Conservation (phyloP, 2,113 vertebrate genomes). For the Phasianus colchicus region DNA sequence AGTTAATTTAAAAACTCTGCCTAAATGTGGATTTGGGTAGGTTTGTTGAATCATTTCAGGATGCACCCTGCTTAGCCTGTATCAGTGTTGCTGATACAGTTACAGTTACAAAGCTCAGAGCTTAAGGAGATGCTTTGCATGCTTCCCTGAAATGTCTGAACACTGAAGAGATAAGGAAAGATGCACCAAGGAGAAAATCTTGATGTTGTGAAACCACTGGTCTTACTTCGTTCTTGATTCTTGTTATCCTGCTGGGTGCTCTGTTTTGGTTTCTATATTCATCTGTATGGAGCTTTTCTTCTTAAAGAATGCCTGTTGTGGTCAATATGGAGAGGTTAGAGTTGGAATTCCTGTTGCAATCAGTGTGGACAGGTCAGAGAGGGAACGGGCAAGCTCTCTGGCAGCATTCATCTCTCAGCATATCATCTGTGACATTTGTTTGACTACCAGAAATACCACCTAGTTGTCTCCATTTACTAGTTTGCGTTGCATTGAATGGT, state of each 20-base stretch:
- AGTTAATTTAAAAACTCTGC: neutral
- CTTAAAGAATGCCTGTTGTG: neutral
- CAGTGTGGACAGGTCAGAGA: neutral
- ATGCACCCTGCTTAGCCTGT: neutral
- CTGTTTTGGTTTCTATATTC: neutral
- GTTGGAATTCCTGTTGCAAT: neutral
- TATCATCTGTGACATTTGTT: neutral
- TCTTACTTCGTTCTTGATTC: neutral
- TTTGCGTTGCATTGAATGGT: neutral
- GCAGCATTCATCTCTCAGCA: neutral
- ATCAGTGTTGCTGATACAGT: neutral
- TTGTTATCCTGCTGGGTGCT: neutral
- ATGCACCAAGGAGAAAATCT: neutral
- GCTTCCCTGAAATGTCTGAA: neutral
- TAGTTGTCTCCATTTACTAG: neutral
- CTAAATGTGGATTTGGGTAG: neutral
- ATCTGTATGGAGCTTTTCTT: neutral
- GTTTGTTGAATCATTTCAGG: neutral
- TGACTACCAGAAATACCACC: neutral
- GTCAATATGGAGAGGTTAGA: neutral
- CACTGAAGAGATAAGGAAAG: neutral
- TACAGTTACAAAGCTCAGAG: neutral
- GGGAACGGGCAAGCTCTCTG: neutral
- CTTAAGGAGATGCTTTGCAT: neutral
- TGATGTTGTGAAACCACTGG: neutral